Evolutionary conservation across 2,113 vertebrate genomes (phyloP), one percentile per base, ranked within the genome.

Genomic region (Tychaedon coryphoeus): DNA sequence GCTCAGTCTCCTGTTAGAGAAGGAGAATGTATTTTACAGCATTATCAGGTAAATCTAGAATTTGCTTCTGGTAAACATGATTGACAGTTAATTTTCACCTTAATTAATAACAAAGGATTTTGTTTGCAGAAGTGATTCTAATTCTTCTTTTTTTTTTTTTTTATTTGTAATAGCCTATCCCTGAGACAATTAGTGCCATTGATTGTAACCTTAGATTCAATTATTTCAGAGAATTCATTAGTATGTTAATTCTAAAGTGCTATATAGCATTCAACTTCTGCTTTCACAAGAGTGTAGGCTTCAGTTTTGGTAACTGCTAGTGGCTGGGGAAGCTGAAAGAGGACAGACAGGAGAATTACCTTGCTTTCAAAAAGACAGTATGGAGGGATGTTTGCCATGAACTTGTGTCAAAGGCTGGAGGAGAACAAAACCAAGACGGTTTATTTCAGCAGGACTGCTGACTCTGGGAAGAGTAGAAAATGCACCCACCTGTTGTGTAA

Each of bases 41-140:
- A 10, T 74, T 95, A 65, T 50, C 47, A 12, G 84, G 67, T 81
- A 70, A 78, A 78, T 87, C 64, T 84, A 60, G 50, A 86, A 47
- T 54, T 76, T 94, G 67, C 70, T 91, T 84, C 53, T 79, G 67
- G 86, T 95, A 94, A 93, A 88, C 38, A 26, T 64, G 85, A 94
- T 70, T 94, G 95, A 65, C 84, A 76, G 66, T 71, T 94, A 89
- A 95, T 96, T 91, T 92, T 93, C 95, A 75, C 73, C 58, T 89
- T 91, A 93, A 96, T 92, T 96, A 95, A 83, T 92, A 92, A 75
- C 74, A 85, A 90, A 93, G 90, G 71, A 89, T 94, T 96, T 93
- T 92, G 79, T 92, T 94, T 94, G 81, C 81, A 96, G 56, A 94
- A 96, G 73, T 66, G 31, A 87, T 96, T 91, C 75, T 89, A 83